phyloP scores from a whole-genome alignment of 1,140 invertebrate species.

The Piezodorus guildinii region DNA sequence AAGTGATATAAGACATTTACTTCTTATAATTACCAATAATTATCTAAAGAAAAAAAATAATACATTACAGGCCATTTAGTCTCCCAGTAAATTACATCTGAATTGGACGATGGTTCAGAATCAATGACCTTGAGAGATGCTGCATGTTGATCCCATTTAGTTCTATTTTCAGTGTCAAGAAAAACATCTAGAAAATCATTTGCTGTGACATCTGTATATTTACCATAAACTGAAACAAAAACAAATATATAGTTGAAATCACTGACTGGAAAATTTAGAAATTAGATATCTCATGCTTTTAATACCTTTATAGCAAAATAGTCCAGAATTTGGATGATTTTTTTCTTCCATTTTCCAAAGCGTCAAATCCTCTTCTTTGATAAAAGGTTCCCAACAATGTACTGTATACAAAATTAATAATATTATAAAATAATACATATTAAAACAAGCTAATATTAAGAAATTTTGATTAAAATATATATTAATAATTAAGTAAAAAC shows the following conservation, averaged over 20 bases:
- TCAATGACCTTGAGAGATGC: conserved; percentile 54
- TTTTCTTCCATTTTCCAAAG: conserved; percentile 65
- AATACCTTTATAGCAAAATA: conserved; percentile 69
- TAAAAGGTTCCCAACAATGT: conserved; percentile 55
- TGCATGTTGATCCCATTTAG: conserved; percentile 69
- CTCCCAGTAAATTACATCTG: conserved; percentile 77
- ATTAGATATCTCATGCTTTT: neutral
- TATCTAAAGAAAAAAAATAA: too few species aligned
- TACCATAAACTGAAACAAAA: conserved; percentile 54
- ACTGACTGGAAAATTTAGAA: neutral
- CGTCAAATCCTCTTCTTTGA: conserved; percentile 64
- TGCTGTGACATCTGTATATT: conserved; percentile 62
- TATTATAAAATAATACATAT: neutral
- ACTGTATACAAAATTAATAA: conserved; percentile 18
- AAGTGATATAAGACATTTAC: too few species aligned
- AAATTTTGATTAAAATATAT: neutral
- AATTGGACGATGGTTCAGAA: conserved; percentile 43
- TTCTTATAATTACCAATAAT: too few species aligned
- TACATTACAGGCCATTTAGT: conserved; percentile 66
- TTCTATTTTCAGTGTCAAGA: conserved; percentile 63
- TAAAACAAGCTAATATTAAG: neutral
- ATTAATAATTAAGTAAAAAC: too few species aligned
- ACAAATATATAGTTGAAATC: neutral
- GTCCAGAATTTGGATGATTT: conserved; percentile 39
- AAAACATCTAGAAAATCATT: conserved; percentile 71